These are phyloP conservation scores for Scolopax mira DNA, from an alignment of 2,113 vertebrate species.

Conservation along the genomic window DNA sequence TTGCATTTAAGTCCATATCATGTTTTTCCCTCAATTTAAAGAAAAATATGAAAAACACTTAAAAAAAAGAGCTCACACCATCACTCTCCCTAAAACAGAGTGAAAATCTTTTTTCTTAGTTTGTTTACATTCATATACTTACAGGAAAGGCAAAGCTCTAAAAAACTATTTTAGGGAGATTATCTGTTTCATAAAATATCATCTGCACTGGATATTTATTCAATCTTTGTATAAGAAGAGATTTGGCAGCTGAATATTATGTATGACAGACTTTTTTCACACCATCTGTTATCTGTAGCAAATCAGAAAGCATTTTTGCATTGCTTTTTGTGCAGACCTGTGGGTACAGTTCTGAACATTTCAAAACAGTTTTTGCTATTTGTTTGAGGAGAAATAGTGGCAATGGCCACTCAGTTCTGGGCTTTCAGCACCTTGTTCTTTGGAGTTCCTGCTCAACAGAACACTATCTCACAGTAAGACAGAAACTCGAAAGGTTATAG, in stretches of 20 bases:
- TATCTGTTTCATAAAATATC: constrained; percentile 49
- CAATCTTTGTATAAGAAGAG: constrained; percentile 40
- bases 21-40: background rate
- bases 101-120: background rate
- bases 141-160: background rate
- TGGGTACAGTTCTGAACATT: background rate
- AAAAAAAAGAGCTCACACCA: background rate
- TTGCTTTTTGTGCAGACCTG: background rate
- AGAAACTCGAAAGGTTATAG: background rate
- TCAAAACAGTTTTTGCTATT: background rate
- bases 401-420: background rate
- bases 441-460: background rate
- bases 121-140: constrained; percentile 1
- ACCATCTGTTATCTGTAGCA: constrained; percentile 54
- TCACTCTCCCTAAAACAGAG: background rate
- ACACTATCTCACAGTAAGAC: background rate
- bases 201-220: constrained; percentile 30
- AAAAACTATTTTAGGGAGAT: constrained; percentile 41
- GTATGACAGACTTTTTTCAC: constrained; percentile 41
- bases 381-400: background rate
- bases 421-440: background rate
- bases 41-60: background rate
- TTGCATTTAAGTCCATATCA: background rate
- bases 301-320: constrained; percentile 22
- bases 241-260: constrained; percentile 51